Conservation (phyloP, 1,140 invertebrate species). For the Phthorimaea operculella region DNA sequence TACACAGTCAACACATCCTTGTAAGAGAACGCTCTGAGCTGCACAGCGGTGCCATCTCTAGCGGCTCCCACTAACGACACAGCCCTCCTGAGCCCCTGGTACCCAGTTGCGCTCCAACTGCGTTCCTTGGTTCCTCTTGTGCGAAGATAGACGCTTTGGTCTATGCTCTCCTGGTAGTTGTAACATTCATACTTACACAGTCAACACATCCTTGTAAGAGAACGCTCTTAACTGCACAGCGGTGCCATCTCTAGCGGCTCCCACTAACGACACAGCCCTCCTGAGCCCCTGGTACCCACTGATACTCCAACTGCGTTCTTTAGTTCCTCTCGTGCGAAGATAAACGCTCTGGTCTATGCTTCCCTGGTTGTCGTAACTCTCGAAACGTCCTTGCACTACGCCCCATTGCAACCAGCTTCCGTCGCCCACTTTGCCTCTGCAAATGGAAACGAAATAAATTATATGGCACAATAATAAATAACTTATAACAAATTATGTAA, state of each 20-base stretch:
- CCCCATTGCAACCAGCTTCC: constrained; percentile 49
- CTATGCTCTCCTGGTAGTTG: constrained; percentile 22
- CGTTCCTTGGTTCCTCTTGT: constrained; percentile 66
- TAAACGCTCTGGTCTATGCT: constrained; percentile 27
- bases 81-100: constrained; percentile 32
- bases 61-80: constrained; percentile 41
- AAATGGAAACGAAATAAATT: neutral
- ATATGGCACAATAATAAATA: no score
- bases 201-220: constrained; percentile 52
- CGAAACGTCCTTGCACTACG: constrained; percentile 40
- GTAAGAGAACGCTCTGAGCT: constrained; percentile 45
- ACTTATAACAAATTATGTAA: no score
- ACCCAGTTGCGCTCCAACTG: constrained; percentile 25
- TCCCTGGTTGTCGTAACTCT: constrained; percentile 32
- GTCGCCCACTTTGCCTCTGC: constrained; percentile 35
- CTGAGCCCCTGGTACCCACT: constrained; percentile 28
- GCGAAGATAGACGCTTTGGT: constrained; percentile 45
- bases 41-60: constrained; percentile 55
- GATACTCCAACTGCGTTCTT: constrained; percentile 46
- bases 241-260: constrained; percentile 50
- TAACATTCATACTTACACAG: constrained; percentile 44
- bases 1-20: constrained; percentile 60
- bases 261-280: constrained; percentile 39
- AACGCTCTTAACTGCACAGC: constrained; percentile 48
- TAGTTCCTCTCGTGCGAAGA: constrained; percentile 65